These are phyloP conservation scores for Mellivora capensis DNA, from an alignment of 2,113 vertebrate species.

Conservation along the genomic window DNA sequence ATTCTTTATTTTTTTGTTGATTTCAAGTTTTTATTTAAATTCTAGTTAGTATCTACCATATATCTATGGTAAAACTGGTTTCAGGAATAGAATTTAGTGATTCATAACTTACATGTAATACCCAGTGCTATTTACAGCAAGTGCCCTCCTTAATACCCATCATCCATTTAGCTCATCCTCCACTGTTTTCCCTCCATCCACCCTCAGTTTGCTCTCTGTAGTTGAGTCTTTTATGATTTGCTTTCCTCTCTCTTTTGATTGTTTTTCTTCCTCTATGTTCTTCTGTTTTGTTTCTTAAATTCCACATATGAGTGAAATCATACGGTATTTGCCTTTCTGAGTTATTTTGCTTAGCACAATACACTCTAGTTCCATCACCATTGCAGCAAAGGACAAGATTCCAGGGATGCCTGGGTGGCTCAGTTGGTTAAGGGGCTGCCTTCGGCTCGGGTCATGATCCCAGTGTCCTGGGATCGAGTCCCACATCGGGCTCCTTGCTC, in stretches of 20 bases:
- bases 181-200: neutral
- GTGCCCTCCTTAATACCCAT: neutral
- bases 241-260: neutral
- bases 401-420: no score
- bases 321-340: no score
- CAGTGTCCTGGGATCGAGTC: no score
- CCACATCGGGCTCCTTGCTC: no score
- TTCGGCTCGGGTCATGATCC: no score
- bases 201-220: neutral
- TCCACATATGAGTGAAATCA: neutral
- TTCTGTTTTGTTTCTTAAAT: neutral
- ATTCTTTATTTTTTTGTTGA: neutral
- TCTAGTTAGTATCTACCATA: neutral
- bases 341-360: no score
- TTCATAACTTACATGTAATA: neutral
- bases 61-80: neutral
- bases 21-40: neutral
- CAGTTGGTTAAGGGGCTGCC: no score
- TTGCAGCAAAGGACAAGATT: no score
- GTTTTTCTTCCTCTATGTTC: neutral
- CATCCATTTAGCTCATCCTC: neutral
- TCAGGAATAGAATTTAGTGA: neutral
- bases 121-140: neutral
- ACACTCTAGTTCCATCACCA: no score
- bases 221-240: neutral